A percentile compares a stretch with the other conserved stretches of the same genome.
Evolutionary conservation across 2,888 invertebrate genomes (phyloP).

Genomic region (Serrognathus titanus): DNA sequence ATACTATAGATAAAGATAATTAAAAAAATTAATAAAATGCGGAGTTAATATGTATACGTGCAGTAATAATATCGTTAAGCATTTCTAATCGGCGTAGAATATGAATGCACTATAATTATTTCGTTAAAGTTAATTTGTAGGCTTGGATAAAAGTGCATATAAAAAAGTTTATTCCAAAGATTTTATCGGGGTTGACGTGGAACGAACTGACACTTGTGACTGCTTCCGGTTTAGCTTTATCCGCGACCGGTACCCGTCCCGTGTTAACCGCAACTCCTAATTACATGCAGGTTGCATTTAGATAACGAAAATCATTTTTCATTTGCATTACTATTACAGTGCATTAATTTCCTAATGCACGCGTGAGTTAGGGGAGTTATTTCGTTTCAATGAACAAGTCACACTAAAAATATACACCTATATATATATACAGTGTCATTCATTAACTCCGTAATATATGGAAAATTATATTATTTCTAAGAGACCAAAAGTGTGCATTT

Average conservation of each 20-base stretch:
- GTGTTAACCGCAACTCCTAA: constrained; percentile 3
- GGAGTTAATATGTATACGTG: too few species aligned
- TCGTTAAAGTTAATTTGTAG: not conserved
- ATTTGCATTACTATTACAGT: not conserved
- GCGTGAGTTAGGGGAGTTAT: too few species aligned
- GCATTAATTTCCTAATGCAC: too few species aligned
- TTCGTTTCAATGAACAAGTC: too few species aligned
- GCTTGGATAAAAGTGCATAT: not conserved
- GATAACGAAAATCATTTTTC: not conserved
- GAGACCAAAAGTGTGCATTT: too few species aligned
- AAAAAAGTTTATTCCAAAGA: constrained; percentile 8
- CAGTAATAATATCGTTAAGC: constrained; percentile 1
- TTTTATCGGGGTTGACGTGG: constrained; percentile 17
- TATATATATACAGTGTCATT: too few species aligned
- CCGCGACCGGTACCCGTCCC: constrained; percentile 8
- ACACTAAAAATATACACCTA: too few species aligned
- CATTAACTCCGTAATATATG: too few species aligned
- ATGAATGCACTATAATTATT: constrained; percentile 1
- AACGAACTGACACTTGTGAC: constrained; percentile 18
- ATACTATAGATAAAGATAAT: too few species aligned
- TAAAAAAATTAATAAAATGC: too few species aligned
- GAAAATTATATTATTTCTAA: too few species aligned
- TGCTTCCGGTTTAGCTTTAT: constrained; percentile 18
- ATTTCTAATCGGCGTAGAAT: not conserved
- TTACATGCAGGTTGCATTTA: not conserved